Evolutionary conservation across 2,113 vertebrate genomes (phyloP), one percentile per base, ranked within the genome.

Genomic region (Hippopotamus amphibius): DNA sequence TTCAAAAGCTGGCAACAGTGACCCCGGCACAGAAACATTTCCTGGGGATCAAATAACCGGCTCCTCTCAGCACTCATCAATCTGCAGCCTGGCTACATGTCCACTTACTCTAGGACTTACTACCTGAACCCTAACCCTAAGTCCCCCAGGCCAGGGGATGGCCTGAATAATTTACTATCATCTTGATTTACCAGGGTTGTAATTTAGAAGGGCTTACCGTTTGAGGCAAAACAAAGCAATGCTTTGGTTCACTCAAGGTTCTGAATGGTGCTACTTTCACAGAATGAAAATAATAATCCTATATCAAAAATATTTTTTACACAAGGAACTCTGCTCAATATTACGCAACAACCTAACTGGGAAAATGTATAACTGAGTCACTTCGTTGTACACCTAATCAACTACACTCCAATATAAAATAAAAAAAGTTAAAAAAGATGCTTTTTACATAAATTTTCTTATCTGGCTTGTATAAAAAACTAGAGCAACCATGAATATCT

Each of bases 21-120:
- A 98, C 97, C 97, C 96, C 19, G 16, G 79, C 92, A 90, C 92
- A 97, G 96, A 97, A 97, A 98, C 98, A 98, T 93, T 98, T 98
- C 98, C 98, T 98, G 97, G 92, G 95, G 97, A 98, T 98, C 97
- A 97, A 97, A 98, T 98, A 96, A 97, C 98, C 13, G 61, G 95
- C 96, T 95, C 90, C 80, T 89, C 95, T 83, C 37, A 50, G 90
- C 92, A 37, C 92, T 96, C 98, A 98, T 98, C 97, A 97, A 98
- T 98, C 98, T 98, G 69, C 76, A 55, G 89, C 37, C 69, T 2
- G 43, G 74, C 95, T 95, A 55, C 93, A 90, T 0, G 90, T 93
- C 97, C 96, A 97, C 66, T 97, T 95, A 90, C 80, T 76, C 80
- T 21, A 88, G 95, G 97, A 97, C 96, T 97, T 96, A 97, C 97